Evolutionary conservation across 2,113 vertebrate genomes (phyloP).

Genomic region (Myocastor coypus): DNA sequence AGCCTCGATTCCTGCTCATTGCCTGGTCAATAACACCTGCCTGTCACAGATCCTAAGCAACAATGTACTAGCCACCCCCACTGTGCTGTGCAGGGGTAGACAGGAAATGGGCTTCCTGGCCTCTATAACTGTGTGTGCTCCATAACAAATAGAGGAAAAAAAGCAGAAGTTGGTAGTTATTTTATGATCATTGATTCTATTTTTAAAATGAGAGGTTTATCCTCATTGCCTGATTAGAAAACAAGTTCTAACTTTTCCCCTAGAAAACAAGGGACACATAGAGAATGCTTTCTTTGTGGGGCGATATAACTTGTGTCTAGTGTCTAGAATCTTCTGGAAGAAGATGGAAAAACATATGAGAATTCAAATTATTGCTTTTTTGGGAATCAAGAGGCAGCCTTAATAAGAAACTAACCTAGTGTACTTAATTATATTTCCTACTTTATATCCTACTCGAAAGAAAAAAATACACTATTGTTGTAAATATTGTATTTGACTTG

Average conservation of each 20-base stretch:
- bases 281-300: slow-evolving; percentile 6
- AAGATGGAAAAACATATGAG: slow-evolving; percentile 39
- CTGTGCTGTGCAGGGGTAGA: neutral
- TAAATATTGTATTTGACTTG: slow-evolving; percentile 64
- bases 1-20: neutral
- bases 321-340: neutral
- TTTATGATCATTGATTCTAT: neutral
- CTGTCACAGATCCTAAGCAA: neutral
- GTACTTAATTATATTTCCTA: slow-evolving; percentile 69
- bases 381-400: neutral
- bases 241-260: neutral
- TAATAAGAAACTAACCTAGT: slow-evolving; percentile 62
- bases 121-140: neutral
- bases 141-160: neutral
- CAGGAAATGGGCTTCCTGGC: neutral
- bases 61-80: neutral
- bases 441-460: slow-evolving; percentile 42
- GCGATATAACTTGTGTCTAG: neutral
- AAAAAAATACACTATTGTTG: slow-evolving; percentile 59
- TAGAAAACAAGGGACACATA: neutral
- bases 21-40: neutral
- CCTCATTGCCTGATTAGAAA: slow-evolving; percentile 2
- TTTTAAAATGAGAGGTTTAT: slow-evolving; percentile 19
- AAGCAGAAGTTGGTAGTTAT: neutral
- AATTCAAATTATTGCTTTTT: slow-evolving; percentile 17